phyloP scores from a whole-genome alignment of 2,113 vertebrate species.

The Chaetura pelagica region DNA sequence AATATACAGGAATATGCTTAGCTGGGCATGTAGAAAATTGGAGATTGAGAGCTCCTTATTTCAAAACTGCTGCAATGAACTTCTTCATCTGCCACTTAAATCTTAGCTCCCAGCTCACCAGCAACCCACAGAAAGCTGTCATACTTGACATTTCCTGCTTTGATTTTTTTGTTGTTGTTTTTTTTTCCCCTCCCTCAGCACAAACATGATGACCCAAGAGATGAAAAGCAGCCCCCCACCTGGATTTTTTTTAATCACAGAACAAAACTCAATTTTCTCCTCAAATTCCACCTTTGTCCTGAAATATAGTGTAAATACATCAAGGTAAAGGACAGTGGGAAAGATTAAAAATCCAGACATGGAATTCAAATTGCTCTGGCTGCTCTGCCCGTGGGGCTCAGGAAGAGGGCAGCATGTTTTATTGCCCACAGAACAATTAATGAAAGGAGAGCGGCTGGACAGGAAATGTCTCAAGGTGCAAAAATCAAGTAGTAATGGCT shows the following conservation, averaged over 20 bases:
- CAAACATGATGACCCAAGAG: neutral
- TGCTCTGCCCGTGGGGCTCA: neutral
- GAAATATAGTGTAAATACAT: neutral
- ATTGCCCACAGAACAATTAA: rapidly evolving
- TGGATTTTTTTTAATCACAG: neutral
- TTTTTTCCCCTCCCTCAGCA: neutral
- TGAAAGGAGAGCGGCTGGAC: neutral
- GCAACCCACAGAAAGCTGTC: neutral
- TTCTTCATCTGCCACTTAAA: conserved; percentile 20
- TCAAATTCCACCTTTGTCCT: neutral
- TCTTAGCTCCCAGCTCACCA: neutral
- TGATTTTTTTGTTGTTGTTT: neutral
- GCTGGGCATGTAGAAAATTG: neutral
- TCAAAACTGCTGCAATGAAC: conserved; percentile 25
- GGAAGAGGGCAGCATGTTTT: neutral
- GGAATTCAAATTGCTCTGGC: neutral
- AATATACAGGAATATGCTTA: neutral
- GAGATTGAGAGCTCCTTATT: conserved; percentile 11
- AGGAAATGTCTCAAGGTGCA: neutral
- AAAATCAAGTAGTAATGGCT: neutral
- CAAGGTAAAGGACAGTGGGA: neutral
- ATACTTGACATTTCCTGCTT: neutral
- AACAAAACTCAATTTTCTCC: neutral
- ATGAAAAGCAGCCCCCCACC: neutral
- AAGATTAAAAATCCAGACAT: neutral